Conservation (phyloP, 2,797 vertebrate genomes). For the Aplochiton taeniatus region DNA sequence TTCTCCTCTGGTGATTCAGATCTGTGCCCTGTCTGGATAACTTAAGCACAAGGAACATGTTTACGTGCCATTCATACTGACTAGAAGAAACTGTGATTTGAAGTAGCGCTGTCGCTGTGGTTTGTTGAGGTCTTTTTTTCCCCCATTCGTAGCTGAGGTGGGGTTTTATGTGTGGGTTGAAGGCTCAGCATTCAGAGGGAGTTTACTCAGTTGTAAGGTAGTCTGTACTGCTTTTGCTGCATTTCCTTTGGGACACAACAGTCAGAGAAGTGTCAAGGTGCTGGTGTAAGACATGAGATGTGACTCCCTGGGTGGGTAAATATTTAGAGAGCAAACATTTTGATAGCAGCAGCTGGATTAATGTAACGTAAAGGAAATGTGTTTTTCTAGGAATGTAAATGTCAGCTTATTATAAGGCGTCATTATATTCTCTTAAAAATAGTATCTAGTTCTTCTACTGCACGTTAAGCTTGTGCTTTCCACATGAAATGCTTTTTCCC, state of each 20-base stretch:
- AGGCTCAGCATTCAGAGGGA: slow-evolving; percentile 42
- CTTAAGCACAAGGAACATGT: background rate
- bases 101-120: slow-evolving; percentile 36
- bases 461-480: too few relatives aligned
- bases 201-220: slow-evolving; percentile 63
- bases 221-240: slow-evolving; percentile 62
- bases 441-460: slow-evolving; percentile 5
- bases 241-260: slow-evolving; percentile 71
- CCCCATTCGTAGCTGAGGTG: slow-evolving; percentile 47
- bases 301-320: slow-evolving; percentile 71
- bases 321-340: slow-evolving; percentile 79
- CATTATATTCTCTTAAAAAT: slow-evolving; percentile 31
- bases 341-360: slow-evolving; percentile 72
- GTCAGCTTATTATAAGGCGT: slow-evolving; percentile 60
- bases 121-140: background rate
- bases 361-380: slow-evolving; percentile 61
- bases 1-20: slow-evolving; percentile 5
- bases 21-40: background rate
- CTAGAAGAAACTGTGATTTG: slow-evolving; percentile 35
- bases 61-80: slow-evolving; percentile 18
- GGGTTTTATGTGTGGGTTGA: slow-evolving; percentile 34
- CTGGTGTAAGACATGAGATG: slow-evolving; percentile 68
- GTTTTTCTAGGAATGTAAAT: slow-evolving; percentile 69
- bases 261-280: slow-evolving; percentile 64
- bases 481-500: too few relatives aligned